Percentiles rank a stretch among this genome's conserved stretches.
Evolutionary conservation across 2,113 vertebrate genomes (phyloP).

Genomic region (Nerophis lumbriciformis): DNA sequence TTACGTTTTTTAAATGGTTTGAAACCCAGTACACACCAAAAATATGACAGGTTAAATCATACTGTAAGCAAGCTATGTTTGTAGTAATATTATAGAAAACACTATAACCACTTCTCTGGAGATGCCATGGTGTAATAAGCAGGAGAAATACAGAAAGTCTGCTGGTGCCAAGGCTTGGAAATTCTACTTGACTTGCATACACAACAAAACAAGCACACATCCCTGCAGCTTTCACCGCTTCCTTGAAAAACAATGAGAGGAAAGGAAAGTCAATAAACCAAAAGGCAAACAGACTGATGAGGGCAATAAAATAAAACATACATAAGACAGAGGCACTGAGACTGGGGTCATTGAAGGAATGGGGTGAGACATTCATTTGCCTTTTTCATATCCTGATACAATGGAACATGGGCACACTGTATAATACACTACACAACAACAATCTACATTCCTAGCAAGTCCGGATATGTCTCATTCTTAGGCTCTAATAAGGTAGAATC

Average conservation of each 20-base stretch:
- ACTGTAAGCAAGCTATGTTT: slow-evolving; percentile 53
- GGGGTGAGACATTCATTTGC: slow-evolving; percentile 63
- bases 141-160: slow-evolving; percentile 48
- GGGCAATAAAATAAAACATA: slow-evolving; percentile 60
- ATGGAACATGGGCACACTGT: slow-evolving; percentile 14
- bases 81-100: slow-evolving; percentile 47
- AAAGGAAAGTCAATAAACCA: slow-evolving; percentile 70
- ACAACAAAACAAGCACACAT: slow-evolving; percentile 24
- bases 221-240: slow-evolving; percentile 66
- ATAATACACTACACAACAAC: slow-evolving; percentile 33
- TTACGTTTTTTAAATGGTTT: slow-evolving; percentile 39
- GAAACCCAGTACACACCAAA: slow-evolving; percentile 46
- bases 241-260: slow-evolving; percentile 71
- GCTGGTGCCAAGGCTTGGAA: slow-evolving; percentile 37
- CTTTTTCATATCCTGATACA: slow-evolving; percentile 55
- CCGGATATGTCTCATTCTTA: slow-evolving; percentile 27
- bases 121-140: slow-evolving; percentile 46
- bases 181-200: slow-evolving; percentile 36
- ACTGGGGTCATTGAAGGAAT: slow-evolving; percentile 55
- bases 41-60: slow-evolving; percentile 50
- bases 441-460: slow-evolving; percentile 35
- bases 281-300: slow-evolving; percentile 54
- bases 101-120: slow-evolving; percentile 36
- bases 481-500: not conserved
- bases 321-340: slow-evolving; percentile 47